Evolutionary conservation across 1,140 invertebrate genomes (phyloP).

Genomic region (Dinothrombium tinctorium): DNA sequence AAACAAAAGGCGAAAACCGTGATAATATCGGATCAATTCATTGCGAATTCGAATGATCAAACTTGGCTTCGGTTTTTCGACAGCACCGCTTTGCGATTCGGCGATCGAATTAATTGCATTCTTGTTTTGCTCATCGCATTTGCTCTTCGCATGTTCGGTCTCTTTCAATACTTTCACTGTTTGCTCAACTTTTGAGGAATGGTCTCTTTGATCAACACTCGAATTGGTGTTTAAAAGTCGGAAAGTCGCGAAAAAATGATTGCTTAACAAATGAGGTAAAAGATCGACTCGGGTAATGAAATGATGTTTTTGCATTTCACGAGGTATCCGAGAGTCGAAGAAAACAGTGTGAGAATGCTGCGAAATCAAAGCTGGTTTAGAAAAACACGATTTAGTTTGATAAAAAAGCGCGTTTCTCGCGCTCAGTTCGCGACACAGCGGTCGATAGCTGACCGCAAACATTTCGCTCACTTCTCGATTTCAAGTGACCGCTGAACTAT

Average conservation of each 20-base stretch:
- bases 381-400: not conserved
- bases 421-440: not conserved
- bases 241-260: not conserved
- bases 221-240: not conserved
- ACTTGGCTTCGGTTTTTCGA: conserved; percentile 15
- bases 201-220: conserved; percentile 7
- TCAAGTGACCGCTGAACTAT: not conserved
- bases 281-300: no score
- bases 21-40: conserved; percentile 83
- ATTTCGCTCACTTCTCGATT: not conserved
- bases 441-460: not conserved
- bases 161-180: conserved; percentile 53
- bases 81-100: conserved; percentile 14
- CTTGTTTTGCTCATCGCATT: conserved; percentile 33
- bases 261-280: no score
- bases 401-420: not conserved
- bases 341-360: not conserved
- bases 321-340: no score
- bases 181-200: conserved; percentile 57
- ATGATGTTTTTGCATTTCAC: no score
- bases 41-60: conserved; percentile 19
- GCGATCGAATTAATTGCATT: conserved; percentile 21
- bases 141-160: conserved; percentile 22
- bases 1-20: conserved; percentile 79
- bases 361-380: not conserved